These are phyloP conservation scores for Zaprionus lineosus DNA, from an alignment of 2,888 invertebrate species.

Conservation along the genomic window DNA sequence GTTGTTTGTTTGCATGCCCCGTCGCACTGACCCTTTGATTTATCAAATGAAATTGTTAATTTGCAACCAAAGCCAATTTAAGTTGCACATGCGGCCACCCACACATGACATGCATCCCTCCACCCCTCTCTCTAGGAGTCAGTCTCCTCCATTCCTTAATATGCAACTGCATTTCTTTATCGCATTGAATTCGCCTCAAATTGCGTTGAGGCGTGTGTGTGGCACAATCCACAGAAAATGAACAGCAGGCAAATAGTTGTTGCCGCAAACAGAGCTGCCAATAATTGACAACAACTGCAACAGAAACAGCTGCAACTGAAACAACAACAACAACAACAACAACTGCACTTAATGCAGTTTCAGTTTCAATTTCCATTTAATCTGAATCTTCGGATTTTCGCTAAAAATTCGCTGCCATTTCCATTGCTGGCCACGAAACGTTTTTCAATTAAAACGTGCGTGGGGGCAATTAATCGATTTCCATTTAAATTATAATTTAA, in stretches of 20 bases:
- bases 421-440: conserved; percentile 29
- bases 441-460: conserved; percentile 59
- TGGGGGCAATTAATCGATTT: conserved; percentile 63
- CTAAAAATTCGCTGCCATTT: conserved; percentile 20
- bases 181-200: not conserved
- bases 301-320: conserved; percentile 13
- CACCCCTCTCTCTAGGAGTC: not conserved
- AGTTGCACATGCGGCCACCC: conserved; percentile 34
- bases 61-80: conserved; percentile 70
- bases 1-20: conserved; percentile 30
- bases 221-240: conserved; percentile 24
- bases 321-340: conserved; percentile 6
- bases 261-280: conserved; percentile 26
- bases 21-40: conserved; percentile 64
- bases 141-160: not conserved
- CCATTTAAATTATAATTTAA: conserved; percentile 64
- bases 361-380: conserved; percentile 42
- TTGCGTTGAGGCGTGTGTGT: not conserved
- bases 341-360: conserved; percentile 59
- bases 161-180: not conserved
- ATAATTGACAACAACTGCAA: conserved; percentile 47
- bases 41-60: conserved; percentile 78
- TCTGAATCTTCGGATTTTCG: not conserved
- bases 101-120: not conserved
- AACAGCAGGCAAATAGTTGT: conserved; percentile 28